Conservation (phyloP, 2,888 invertebrate genomes). For the Cheilosia soror region DNA sequence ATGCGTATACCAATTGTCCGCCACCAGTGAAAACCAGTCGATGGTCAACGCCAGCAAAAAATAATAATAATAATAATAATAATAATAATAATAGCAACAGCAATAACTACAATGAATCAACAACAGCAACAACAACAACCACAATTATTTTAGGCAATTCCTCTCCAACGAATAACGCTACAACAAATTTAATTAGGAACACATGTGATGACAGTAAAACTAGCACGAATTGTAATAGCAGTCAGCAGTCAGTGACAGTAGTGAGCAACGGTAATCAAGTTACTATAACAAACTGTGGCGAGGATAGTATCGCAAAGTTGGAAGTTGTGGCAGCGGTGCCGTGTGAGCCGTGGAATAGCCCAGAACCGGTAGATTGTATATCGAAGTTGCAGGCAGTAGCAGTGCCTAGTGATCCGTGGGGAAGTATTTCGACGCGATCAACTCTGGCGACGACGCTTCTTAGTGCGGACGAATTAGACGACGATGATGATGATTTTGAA, state of each 20-base stretch:
- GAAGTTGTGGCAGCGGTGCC: conserved; percentile 81
- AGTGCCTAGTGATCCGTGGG: conserved; percentile 87
- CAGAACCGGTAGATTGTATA: conserved; percentile 85
- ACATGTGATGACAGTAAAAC: conserved; percentile 64
- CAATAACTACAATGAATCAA: conserved; percentile 67
- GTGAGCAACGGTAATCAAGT: conserved; percentile 80
- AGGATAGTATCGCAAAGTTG: conserved; percentile 84
- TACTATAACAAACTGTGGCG: conserved; percentile 77
- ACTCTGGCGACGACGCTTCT: conserved; percentile 83
- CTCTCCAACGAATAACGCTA: conserved; percentile 60
- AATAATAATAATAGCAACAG: conserved; percentile 62
- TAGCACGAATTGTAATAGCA: conserved; percentile 21
- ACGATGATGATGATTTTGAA: conserved; percentile 84
- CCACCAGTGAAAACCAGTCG: conserved; percentile 85
- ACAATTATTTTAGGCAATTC: conserved; percentile 66
- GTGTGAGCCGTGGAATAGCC: conserved; percentile 81
- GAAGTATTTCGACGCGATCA: conserved; percentile 82
- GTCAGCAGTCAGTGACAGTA: conserved; percentile 65
- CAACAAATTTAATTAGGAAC: conserved; percentile 52
- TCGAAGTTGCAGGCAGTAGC: conserved; percentile 89
- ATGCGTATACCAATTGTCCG: conserved; percentile 84
- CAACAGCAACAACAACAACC: conserved; percentile 67
- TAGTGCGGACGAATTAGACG: conserved; percentile 82
- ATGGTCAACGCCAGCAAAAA: conserved; percentile 83
- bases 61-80: conserved; percentile 61